Base-by-base conservation (phyloP, 2,888 invertebrate genomes). In the Lasioglossum vierecki region DNA sequence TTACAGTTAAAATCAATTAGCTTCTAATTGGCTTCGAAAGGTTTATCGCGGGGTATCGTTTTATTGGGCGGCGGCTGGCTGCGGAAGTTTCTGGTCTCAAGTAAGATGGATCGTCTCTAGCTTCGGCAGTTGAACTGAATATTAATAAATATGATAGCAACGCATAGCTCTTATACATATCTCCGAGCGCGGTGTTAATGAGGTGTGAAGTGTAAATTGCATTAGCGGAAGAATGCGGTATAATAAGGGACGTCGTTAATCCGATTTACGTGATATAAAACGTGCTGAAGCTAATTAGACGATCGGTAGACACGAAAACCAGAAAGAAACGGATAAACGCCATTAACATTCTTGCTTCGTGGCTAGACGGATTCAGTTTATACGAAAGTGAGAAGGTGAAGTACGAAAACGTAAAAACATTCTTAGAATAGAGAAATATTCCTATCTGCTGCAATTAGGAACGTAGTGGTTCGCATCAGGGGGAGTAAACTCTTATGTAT, bases 1-100 rank as follows among this genome's bases (percentile, higher is more conserved):
- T 93, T 93, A 93, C 93, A 92, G 90, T 93, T 88, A 91, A 93
- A 93, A 93, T 93, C 93, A 93, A 93, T 93, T 93, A 93, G 92
- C 88, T 77, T 79, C 88, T 91, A 92, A 93, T 93, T 93, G 93
- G 90, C 88, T 80, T 76, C 74, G 85, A 85, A 76, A 84, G 80
- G 76, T 80, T 83, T 68, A 66, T 79, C 79, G 66, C 79, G 76
- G 53, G 46, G 80, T 85, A 87, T 88, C 84, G 88, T 83, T 88
- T 90, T 88, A 90, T 88, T 66, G 84, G 78, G 22, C 77, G 82
- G 77, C 80, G 77, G 63, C 57, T 46, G 18, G 71, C 18, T 15
- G 39, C 39, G 13, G 46, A n/a, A 57, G 30, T 39, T 41, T 11
- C 5, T 22, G 13, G 13, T 84, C 78, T 22, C 18, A 76, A 60